Evolutionary conservation across 2,113 vertebrate species (phyloP).

Genomic region (Pollachius pollachius): DNA sequence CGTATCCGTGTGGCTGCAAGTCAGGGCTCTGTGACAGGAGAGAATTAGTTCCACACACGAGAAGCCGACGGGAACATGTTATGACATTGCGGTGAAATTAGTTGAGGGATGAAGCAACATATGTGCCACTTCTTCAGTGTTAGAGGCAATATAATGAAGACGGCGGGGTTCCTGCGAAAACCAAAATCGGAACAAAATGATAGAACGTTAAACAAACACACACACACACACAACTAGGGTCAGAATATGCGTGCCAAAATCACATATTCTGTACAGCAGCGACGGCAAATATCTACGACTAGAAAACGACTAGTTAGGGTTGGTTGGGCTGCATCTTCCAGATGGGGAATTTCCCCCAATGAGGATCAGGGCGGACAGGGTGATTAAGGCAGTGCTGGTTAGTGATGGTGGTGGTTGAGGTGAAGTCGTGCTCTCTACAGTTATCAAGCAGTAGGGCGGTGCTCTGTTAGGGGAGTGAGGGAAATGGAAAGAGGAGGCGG

Average conservation of each 20-base stretch:
- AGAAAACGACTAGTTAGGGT: too few relatives aligned
- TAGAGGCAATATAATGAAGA: not conserved
- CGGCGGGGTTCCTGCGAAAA: conserved; percentile 14
- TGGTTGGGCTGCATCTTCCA: conserved; percentile 6
- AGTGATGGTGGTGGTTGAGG: conserved; percentile 29
- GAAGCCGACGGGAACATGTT: too few relatives aligned
- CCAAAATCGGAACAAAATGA: not conserved
- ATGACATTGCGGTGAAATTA: conserved; percentile 4
- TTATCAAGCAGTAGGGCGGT: conserved; percentile 52
- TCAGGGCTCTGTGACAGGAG: conserved; percentile 24
- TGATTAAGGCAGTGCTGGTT: conserved; percentile 41
- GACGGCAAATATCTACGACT: not conserved
- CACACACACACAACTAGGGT: not conserved
- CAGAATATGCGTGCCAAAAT: conserved; percentile 23
- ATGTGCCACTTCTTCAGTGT: too few relatives aligned
- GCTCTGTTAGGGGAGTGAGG: conserved; percentile 44
- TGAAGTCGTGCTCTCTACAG: conserved; percentile 43
- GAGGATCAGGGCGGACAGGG: not conserved
- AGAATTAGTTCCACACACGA: conserved; percentile 27
- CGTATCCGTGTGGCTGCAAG: conserved; percentile 34
- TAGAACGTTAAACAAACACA: conserved; percentile 14
- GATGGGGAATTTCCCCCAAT: not conserved
- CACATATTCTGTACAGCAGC: conserved; percentile 1
- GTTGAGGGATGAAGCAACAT: too few relatives aligned
- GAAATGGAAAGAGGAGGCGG: not conserved